These are phyloP conservation scores for Elymnias hypermnestra DNA, from an alignment of 1,140 invertebrate species.

Conservation along the genomic window DNA sequence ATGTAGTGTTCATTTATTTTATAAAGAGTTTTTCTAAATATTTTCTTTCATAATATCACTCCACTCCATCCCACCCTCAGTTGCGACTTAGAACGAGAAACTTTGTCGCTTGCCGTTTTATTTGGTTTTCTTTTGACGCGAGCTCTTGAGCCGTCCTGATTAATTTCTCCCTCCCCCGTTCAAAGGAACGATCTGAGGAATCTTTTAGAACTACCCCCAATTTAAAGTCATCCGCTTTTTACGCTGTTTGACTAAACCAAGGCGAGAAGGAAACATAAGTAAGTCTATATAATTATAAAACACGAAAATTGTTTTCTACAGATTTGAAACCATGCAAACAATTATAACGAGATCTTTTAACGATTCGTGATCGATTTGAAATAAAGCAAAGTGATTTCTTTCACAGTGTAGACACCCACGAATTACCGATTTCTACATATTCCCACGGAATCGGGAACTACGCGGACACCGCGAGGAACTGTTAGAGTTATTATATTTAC, in stretches of 20 bases:
- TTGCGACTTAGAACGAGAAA: conserved; percentile 33
- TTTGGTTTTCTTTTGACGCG: conserved; percentile 74
- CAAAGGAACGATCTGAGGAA: conserved; percentile 9
- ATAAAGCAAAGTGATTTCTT: too few species aligned
- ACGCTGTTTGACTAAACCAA: background rate
- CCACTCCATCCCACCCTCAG: conserved; percentile 29
- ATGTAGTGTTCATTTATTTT: background rate
- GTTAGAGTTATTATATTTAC: too few species aligned
- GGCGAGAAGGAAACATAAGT: background rate
- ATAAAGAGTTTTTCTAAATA: too few species aligned
- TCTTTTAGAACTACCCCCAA: background rate
- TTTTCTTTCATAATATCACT: background rate
- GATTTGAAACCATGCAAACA: too few species aligned
- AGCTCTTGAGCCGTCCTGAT: conserved; percentile 68
- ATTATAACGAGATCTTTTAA: too few species aligned
- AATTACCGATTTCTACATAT: too few species aligned
- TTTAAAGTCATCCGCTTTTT: background rate
- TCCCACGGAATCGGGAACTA: too few species aligned
- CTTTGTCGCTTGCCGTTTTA: conserved; percentile 75
- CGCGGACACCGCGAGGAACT: too few species aligned
- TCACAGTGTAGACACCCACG: too few species aligned
- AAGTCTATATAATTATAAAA: too few species aligned
- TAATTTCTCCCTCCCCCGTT: conserved; percentile 45
- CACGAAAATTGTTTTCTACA: too few species aligned
- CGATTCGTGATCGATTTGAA: too few species aligned